Evolutionary conservation across 2,113 vertebrate species (phyloP).

Genomic region (Cinclus mexicanus): DNA sequence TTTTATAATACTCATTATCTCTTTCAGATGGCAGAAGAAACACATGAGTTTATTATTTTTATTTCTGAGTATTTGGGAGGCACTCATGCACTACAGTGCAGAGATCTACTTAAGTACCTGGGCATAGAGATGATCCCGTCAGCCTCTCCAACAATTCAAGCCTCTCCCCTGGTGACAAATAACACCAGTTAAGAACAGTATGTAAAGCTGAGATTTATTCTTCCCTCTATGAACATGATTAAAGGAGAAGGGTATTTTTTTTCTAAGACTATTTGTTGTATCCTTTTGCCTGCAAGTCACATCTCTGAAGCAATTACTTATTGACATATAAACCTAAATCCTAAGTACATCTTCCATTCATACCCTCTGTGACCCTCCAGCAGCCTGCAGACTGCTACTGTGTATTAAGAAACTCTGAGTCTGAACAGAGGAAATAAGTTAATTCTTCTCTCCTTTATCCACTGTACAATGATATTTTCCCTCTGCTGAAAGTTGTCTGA

Average conservation of each 20-base stretch:
- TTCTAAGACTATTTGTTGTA: not conserved
- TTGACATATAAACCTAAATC: not conserved
- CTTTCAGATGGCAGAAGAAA: not conserved
- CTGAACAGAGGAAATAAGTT: not conserved
- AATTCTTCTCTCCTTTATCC: not conserved
- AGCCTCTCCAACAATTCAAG: not conserved
- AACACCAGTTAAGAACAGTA: not conserved
- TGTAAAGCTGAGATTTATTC: not conserved
- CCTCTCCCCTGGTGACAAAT: not conserved
- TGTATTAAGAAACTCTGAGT: not conserved
- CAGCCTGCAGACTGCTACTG: not conserved
- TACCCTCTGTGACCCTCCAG: not conserved
- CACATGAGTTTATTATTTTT: not conserved
- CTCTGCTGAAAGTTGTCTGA: not conserved
- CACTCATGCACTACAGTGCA: not conserved
- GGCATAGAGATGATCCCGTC: not conserved
- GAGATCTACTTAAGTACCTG: not conserved
- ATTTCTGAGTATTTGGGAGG: not conserved
- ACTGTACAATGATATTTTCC: not conserved
- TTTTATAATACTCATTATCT: not conserved
- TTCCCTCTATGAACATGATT: not conserved
- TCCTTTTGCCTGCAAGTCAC: not conserved
- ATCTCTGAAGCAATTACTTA: not conserved
- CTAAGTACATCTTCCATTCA: not conserved
- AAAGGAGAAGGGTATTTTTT: not conserved